These are phyloP conservation scores for Trypoxylon attenuatum DNA, from an alignment of 2,888 invertebrate genomes.

Conservation along the genomic window DNA sequence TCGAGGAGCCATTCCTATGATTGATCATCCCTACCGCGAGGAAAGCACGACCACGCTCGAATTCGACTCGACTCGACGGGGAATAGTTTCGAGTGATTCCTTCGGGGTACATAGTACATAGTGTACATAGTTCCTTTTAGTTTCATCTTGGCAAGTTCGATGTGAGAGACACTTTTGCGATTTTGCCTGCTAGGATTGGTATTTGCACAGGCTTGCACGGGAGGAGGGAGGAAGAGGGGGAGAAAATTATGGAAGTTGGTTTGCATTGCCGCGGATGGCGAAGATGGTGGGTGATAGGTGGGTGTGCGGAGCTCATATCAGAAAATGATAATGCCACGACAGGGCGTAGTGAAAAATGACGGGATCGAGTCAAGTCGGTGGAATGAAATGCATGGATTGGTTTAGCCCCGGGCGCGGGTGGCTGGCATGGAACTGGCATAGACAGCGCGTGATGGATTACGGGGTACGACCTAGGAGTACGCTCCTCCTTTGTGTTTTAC, in stretches of 20 bases:
- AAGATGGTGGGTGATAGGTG: slow-evolving; percentile 2
- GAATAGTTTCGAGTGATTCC: background rate
- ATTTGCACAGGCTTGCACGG: background rate
- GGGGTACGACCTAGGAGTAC: slow-evolving; percentile 54
- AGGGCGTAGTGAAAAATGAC: slow-evolving; percentile 69
- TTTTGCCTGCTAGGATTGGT: background rate
- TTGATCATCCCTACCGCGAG: slow-evolving; percentile 23
- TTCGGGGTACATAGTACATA: too few relatives aligned
- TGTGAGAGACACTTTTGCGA: background rate
- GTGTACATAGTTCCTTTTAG: too few relatives aligned
- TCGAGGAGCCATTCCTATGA: slow-evolving; percentile 51
- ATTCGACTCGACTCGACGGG: background rate
- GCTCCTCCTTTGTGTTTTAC: slow-evolving; percentile 38
- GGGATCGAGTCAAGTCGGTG: slow-evolving; percentile 68
- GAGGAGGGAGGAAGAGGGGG: background rate
- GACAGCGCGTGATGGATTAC: slow-evolving; percentile 73
- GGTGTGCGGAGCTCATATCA: slow-evolving; percentile 47
- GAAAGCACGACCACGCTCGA: slow-evolving; percentile 1
- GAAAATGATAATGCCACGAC: slow-evolving; percentile 69
- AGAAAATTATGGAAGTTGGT: background rate
- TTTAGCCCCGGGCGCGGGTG: slow-evolving; percentile 66
- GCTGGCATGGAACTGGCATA: slow-evolving; percentile 65
- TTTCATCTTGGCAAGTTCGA: background rate
- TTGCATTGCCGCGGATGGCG: background rate
- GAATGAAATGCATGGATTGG: slow-evolving; percentile 73